Conservation (phyloP, 2,888 invertebrate species). For the Stegana nigrithorax region DNA sequence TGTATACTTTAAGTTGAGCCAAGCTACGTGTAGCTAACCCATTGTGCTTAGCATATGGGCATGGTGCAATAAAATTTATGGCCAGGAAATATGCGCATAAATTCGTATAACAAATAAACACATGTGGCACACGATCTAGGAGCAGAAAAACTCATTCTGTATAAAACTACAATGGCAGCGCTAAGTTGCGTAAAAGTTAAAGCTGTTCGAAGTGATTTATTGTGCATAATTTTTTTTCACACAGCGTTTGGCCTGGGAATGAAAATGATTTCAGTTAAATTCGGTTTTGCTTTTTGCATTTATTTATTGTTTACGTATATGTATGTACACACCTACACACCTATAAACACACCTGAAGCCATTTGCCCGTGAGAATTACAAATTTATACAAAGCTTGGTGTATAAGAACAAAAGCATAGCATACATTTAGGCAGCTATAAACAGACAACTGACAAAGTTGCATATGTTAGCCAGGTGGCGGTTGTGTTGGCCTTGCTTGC, state of each 20-base stretch:
- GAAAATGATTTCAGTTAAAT: background rate
- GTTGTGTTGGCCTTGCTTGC: too few species aligned
- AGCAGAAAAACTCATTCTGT: background rate
- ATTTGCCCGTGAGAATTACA: too few species aligned
- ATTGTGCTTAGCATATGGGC: background rate
- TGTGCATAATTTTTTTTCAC: background rate
- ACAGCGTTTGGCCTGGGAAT: background rate
- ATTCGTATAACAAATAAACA: background rate
- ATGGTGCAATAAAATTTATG: background rate
- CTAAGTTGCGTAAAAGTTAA: background rate
- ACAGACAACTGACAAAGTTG: too few species aligned
- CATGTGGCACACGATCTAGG: background rate
- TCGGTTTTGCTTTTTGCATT: background rate
- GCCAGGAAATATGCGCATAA: constrained; percentile 8
- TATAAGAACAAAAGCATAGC: too few species aligned
- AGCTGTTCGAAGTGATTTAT: constrained; percentile 5
- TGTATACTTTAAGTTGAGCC: background rate
- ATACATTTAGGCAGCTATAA: too few species aligned
- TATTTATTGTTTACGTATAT: too few species aligned
- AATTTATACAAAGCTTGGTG: too few species aligned
- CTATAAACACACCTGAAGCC: too few species aligned
- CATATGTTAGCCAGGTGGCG: too few species aligned
- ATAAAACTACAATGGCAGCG: background rate
- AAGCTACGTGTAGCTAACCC: background rate
- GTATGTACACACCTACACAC: too few species aligned